Base-by-base conservation (phyloP, 2,113 vertebrate genomes). In the Cranoglanis bouderius region DNA sequence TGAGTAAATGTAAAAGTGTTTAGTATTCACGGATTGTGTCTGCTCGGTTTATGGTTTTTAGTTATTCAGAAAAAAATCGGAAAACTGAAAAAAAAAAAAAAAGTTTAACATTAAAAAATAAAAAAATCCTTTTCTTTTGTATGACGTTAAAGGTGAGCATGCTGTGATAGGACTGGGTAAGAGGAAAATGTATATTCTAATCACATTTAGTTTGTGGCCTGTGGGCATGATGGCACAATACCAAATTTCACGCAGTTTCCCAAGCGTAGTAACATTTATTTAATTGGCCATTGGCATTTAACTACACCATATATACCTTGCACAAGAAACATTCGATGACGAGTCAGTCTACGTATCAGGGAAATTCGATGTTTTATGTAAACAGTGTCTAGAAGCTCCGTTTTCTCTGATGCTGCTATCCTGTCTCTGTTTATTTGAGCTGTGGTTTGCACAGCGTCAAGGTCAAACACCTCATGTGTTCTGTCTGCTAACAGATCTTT, bases 371-470 rank as follows among this genome's bases (percentile, higher is more conserved):
- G 40, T 59, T 21, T 57, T 59, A 38, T 49, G 38, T 63, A 77
- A 87, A 35, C 24, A 3, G 53, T 43, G 24, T 46, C 26, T n/a
- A n/a, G 59, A 53, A 87, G 61, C 14, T 53, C 6, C 7, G 18
- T 63, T 78, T 77, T 38, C 49, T 8, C 74, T 32, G 13, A 3
- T 84, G 87, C 59, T 70, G 61, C 43, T 53, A 9, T 82, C 29
- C 87, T 57, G 8, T 59, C 80, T 75, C 32, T 82, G 67, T 84
- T 88, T 75, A 35, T 63, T 88, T 46, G 61, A 83, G 87, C 63
- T 40, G 78, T 53, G 38, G 75, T 80, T 77, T 65, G 32, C 74
- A 53, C 75, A 55, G 9, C 26, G 46, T 85, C 82, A 90, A 81
- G 86, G 89, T 87, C 86, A 88, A 38, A 70, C 51, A 84, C 65